These are phyloP conservation scores for Channa striata DNA, from an alignment of 2,797 vertebrate species.

Conservation along the genomic window DNA sequence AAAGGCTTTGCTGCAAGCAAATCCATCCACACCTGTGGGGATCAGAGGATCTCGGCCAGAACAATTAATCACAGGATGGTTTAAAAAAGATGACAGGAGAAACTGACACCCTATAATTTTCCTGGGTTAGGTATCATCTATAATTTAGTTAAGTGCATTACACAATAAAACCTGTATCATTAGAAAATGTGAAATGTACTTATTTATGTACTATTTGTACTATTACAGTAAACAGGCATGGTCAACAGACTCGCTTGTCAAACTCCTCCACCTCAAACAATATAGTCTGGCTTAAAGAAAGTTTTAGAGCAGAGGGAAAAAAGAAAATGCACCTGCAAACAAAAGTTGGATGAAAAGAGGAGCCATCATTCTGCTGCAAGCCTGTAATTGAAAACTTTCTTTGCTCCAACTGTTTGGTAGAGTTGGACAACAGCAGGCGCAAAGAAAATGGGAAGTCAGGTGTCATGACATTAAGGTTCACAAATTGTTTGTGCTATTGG, in stretches of 20 bases:
- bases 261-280: slow-evolving; percentile 30
- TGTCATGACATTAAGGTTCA: slow-evolving; percentile 7
- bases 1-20: slow-evolving; percentile 7
- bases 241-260: slow-evolving; percentile 36
- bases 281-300: slow-evolving; percentile 14
- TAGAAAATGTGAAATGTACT: slow-evolving; percentile 36
- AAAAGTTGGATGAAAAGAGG: slow-evolving; percentile 19
- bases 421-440: slow-evolving; percentile 10
- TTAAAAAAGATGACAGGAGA: slow-evolving; percentile 59
- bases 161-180: slow-evolving; percentile 54
- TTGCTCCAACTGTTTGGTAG: slow-evolving; percentile 16
- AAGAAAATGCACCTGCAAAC: slow-evolving; percentile 17
- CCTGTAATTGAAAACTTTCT: slow-evolving; percentile 54
- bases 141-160: slow-evolving; percentile 74
- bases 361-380: slow-evolving; percentile 34
- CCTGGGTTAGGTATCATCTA: slow-evolving; percentile 47
- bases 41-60: slow-evolving; percentile 53
- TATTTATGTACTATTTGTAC: slow-evolving; percentile 25
- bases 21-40: slow-evolving; percentile 55
- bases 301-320: slow-evolving; percentile 10
- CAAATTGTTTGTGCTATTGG: not conserved
- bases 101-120: slow-evolving; percentile 76
- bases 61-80: slow-evolving; percentile 71
- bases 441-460: slow-evolving; percentile 4
- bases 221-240: slow-evolving; percentile 47